These are phyloP conservation scores for Phyllostomus hastatus DNA, from an alignment of 2,113 vertebrate genomes.

Conservation along the genomic window DNA sequence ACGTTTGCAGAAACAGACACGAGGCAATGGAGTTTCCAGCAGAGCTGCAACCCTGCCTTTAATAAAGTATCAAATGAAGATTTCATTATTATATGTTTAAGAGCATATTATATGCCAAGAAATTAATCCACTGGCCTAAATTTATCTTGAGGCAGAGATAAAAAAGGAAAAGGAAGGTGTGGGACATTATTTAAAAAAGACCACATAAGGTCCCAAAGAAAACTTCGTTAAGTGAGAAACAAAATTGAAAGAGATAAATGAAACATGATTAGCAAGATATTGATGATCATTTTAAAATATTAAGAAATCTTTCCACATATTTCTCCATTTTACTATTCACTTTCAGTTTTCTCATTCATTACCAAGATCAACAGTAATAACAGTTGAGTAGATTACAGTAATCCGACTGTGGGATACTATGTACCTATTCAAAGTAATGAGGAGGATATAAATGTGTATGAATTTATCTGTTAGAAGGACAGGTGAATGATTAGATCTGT, in stretches of 20 bases:
- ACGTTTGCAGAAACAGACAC: background rate
- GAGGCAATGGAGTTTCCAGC: too few relatives aligned
- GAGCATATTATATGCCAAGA: background rate
- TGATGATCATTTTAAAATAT: background rate
- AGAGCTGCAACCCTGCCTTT: background rate
- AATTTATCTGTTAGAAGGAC: background rate
- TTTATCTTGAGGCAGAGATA: background rate
- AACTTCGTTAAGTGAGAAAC: background rate
- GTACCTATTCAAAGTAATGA: background rate
- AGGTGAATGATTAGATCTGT: background rate
- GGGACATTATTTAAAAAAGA: background rate
- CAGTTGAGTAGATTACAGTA: background rate
- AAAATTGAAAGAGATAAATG: background rate
- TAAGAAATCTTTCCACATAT: background rate
- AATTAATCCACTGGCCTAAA: background rate
- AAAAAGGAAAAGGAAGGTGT: background rate
- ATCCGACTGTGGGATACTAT: background rate
- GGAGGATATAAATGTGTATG: background rate
- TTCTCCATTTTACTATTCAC: background rate
- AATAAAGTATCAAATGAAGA: background rate
- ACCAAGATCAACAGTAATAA: background rate
- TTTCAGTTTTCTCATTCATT: background rate
- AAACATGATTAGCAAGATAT: background rate
- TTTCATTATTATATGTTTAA: constrained; percentile 1
- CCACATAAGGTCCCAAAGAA: background rate